phyloP scores from a whole-genome alignment of 2,888 invertebrate species.

The Taenaris catops region DNA sequence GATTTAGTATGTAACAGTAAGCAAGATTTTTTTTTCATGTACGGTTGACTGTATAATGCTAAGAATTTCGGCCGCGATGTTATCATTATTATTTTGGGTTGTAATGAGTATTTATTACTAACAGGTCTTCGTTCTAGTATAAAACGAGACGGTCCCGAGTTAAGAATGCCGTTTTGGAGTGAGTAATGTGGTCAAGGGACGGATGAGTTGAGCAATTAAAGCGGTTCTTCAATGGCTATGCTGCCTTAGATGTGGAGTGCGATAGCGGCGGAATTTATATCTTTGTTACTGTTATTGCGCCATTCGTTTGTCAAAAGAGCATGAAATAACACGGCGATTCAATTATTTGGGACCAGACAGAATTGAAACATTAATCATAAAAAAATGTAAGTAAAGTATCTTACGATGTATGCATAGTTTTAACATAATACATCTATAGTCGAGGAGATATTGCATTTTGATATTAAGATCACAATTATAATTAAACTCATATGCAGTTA shows the following conservation, averaged over 20 bases:
- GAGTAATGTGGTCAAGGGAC: conserved; percentile 61
- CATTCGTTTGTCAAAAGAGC: conserved; percentile 1
- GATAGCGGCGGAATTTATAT: conserved; percentile 60
- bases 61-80: conserved; percentile 63
- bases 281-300: conserved; percentile 4
- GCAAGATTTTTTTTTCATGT: conserved; percentile 46
- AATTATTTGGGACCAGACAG: conserved; percentile 22
- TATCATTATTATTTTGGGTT: conserved; percentile 71
- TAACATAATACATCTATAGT: too few relatives aligned
- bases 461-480: too few relatives aligned
- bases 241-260: conserved; percentile 51
- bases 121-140: conserved; percentile 40
- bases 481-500: too few relatives aligned
- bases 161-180: conserved; percentile 57
- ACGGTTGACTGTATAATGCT: conserved; percentile 41
- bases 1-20: conserved; percentile 70
- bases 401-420: too few relatives aligned
- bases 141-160: conserved; percentile 42
- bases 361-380: conserved; percentile 13
- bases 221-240: conserved; percentile 54
- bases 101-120: conserved; percentile 77
- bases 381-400: too few relatives aligned
- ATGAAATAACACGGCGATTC: conserved; percentile 4
- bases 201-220: conserved; percentile 71
- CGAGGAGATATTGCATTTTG: too few relatives aligned